Percentiles rank a stretch among this genome's conserved stretches.
Evolutionary conservation across 2,888 invertebrate genomes (phyloP).

Genomic region (Morinoia aosen): DNA sequence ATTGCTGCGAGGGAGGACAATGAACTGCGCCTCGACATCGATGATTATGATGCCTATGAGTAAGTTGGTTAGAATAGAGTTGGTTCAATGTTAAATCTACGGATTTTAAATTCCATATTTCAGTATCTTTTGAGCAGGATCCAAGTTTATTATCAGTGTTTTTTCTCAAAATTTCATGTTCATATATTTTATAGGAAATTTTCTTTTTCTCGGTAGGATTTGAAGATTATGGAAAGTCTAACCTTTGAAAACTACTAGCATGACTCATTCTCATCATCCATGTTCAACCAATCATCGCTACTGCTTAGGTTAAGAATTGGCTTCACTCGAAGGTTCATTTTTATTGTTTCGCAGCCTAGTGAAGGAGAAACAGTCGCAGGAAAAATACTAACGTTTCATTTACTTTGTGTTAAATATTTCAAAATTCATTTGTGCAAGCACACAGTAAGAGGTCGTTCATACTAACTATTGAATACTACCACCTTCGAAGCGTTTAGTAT

Average conservation of each 20-base stretch:
- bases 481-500: too few relatives aligned
- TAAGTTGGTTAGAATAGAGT: neutral
- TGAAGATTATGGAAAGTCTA: neutral
- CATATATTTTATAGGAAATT: neutral
- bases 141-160: neutral
- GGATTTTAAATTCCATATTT: neutral
- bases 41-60: conserved; percentile 82
- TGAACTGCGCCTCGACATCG: conserved; percentile 83
- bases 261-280: neutral
- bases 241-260: neutral
- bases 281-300: neutral
- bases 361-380: neutral
- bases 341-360: neutral
- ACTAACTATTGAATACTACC: too few relatives aligned
- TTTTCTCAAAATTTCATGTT: neutral
- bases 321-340: neutral
- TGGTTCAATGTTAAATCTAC: neutral
- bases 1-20: conserved; percentile 75
- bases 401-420: neutral
- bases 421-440: too few relatives aligned
- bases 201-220: neutral
- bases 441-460: too few relatives aligned
- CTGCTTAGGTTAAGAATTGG: neutral
- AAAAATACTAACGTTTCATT: neutral
- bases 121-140: neutral